Conservation (phyloP, 2,888 invertebrate genomes). For the Candidula unifasciata region DNA sequence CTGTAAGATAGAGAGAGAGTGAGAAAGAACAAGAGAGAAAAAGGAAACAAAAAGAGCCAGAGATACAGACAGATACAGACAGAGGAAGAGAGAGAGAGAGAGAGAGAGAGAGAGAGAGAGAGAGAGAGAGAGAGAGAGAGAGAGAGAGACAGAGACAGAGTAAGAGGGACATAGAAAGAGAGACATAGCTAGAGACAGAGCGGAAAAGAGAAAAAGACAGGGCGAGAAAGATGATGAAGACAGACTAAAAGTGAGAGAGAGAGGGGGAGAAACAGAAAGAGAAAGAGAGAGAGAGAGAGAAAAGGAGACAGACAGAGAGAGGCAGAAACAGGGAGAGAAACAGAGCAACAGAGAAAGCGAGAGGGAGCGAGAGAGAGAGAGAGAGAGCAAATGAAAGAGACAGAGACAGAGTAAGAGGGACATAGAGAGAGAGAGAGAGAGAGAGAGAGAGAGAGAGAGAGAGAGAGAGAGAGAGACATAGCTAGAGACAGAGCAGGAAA, state of each 20-base stretch:
- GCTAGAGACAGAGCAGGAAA: not conserved
- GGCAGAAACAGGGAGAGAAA: no score
- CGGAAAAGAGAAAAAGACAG: not conserved
- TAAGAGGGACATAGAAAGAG: not conserved
- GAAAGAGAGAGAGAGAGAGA: not conserved
- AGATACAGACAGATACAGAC: not conserved
- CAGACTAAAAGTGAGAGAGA: not conserved
- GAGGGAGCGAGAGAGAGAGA: not conserved
- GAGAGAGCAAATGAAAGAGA: not conserved
- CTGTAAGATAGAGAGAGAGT: no score
- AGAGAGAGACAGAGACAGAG: not conserved
- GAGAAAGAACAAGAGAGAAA: no score
- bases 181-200: not conserved
- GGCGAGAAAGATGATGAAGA: not conserved
- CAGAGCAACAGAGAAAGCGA: not conserved
- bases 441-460: not conserved
- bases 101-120: not conserved
- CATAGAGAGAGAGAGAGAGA: not conserved
- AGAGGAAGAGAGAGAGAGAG: not conserved
- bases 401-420: not conserved
- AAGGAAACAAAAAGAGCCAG: not conserved
- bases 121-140: constrained; percentile 2
- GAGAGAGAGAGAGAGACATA: not conserved
- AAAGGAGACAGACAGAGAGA: not conserved
- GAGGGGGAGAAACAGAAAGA: not conserved